phyloP scores from a whole-genome alignment of 2,797 vertebrate species.

The Gambelia wislizenii region DNA sequence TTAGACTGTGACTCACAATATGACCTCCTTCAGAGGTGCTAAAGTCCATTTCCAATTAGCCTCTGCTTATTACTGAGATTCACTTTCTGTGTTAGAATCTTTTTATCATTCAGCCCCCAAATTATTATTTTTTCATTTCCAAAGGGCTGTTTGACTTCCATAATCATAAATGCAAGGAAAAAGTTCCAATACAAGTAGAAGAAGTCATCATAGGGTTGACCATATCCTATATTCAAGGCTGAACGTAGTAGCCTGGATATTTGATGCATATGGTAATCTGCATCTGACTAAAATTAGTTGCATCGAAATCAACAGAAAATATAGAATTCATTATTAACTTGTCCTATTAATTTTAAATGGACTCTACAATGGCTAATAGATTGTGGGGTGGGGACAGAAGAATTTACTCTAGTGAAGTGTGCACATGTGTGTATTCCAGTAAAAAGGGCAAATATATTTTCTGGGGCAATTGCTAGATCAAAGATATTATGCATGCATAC shows the following conservation, averaged over 20 bases:
- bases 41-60: slow-evolving; percentile 75
- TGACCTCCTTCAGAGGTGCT: slow-evolving; percentile 73
- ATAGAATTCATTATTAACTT: background rate
- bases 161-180: slow-evolving; percentile 25
- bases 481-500: background rate
- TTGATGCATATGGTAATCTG: background rate
- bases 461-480: background rate
- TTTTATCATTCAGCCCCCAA: slow-evolving; percentile 46
- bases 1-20: slow-evolving; percentile 67
- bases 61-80: slow-evolving; percentile 55
- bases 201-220: slow-evolving; percentile 15
- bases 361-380: background rate
- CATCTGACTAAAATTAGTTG: background rate
- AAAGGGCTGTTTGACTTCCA: slow-evolving; percentile 46
- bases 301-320: background rate
- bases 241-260: background rate
- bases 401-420: no score
- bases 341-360: background rate
- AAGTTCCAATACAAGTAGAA: slow-evolving; percentile 43
- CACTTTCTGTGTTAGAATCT: slow-evolving; percentile 56
- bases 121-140: slow-evolving; percentile 47
- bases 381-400: no score
- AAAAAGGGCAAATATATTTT: background rate
- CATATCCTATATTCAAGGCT: background rate
- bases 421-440: background rate